These are phyloP conservation scores for Drosophila suzukii DNA, from an alignment of 1,140 invertebrate species.

Conservation along the genomic window DNA sequence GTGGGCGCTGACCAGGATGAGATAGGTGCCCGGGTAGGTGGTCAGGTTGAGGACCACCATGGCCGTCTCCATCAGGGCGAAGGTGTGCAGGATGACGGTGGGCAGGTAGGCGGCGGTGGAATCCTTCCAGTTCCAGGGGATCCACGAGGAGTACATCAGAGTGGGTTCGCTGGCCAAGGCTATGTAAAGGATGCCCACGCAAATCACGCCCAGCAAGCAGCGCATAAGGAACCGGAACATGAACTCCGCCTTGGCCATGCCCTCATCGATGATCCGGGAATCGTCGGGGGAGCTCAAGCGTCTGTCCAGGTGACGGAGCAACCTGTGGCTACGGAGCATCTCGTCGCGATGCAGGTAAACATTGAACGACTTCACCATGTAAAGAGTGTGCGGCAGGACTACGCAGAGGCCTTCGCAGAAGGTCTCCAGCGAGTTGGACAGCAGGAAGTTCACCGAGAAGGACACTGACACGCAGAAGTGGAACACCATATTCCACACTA, in stretches of 20 bases:
- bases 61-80: neutral
- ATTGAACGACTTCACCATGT: constrained; percentile 52
- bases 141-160: constrained; percentile 57
- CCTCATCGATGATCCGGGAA: constrained; percentile 5
- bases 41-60: constrained; percentile 18
- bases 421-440: constrained; percentile 17
- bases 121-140: constrained; percentile 61
- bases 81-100: constrained; percentile 12
- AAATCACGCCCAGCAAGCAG: neutral
- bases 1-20: constrained; percentile 64
- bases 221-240: neutral
- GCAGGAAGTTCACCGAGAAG: constrained; percentile 27
- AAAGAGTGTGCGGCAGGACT: constrained; percentile 16
- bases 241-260: neutral
- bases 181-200: neutral
- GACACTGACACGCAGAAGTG: constrained; percentile 4
- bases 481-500: neutral
- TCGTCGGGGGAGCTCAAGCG: constrained; percentile 27
- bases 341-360: constrained; percentile 9
- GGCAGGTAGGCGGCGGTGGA: constrained; percentile 3
- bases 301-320: constrained; percentile 47
- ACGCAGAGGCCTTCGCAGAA: constrained; percentile 61
- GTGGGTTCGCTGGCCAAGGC: constrained; percentile 18
- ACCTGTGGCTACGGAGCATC: constrained; percentile 17
- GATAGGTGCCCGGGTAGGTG: constrained; percentile 64